Evolutionary conservation across 2,888 invertebrate species (phyloP).

Genomic region (Agrotis exclamationis): DNA sequence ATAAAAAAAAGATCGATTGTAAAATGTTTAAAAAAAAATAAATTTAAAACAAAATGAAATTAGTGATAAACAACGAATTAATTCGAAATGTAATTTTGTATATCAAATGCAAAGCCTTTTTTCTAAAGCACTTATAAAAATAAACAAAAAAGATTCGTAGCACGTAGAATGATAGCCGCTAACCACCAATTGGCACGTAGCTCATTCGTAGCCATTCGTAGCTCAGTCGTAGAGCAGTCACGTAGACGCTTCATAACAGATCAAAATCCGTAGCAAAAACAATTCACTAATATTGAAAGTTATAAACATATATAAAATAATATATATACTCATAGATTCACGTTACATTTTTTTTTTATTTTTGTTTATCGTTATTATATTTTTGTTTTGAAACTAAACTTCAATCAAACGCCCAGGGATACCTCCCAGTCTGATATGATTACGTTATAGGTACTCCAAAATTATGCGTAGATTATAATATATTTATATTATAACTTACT

Average conservation of each 20-base stretch:
- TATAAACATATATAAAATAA: slow-evolving; percentile 6
- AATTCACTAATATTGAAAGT: slow-evolving; percentile 31
- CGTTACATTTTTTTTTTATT: neutral
- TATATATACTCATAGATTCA: no score
- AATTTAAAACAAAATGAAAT: no score
- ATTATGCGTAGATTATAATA: no score
- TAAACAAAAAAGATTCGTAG: neutral
- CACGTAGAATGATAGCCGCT: neutral
- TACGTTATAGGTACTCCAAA: neutral
- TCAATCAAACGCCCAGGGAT: neutral
- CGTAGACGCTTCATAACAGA: slow-evolving; percentile 51
- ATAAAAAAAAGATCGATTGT: no score
- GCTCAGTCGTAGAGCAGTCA: slow-evolving; percentile 35
- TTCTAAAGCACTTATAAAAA: neutral
- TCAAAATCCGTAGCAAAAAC: slow-evolving; percentile 52
- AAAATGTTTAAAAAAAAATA: no score
- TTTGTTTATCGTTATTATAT: slow-evolving; percentile 4
- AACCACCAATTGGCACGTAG: slow-evolving; percentile 31
- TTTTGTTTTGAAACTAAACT: slow-evolving; percentile 15
- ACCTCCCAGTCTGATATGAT: neutral
- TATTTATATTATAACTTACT: no score
- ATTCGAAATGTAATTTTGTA: no score
- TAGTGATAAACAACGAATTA: no score
- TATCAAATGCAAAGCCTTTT: neutral
- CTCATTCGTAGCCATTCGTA: slow-evolving; percentile 42